Conservation (phyloP, 1,140 invertebrate genomes). For the Semibalanus balanoides region DNA sequence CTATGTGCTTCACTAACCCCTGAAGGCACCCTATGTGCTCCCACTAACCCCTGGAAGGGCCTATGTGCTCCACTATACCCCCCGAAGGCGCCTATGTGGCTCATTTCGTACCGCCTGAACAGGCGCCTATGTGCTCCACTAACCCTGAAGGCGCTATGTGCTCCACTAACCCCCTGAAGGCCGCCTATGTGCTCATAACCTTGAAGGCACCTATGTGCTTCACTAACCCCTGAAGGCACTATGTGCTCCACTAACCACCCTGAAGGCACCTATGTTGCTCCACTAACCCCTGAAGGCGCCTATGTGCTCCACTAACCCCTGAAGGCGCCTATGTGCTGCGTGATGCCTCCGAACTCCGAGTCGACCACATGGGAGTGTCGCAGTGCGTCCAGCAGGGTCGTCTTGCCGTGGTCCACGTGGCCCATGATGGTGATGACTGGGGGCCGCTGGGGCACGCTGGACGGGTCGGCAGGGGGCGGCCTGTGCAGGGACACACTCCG, state of each 20-base stretch:
- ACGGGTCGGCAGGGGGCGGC: slow-evolving; percentile 44
- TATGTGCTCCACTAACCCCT: slow-evolving; percentile 36
- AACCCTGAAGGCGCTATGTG: too few relatives aligned
- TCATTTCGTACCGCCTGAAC: too few relatives aligned
- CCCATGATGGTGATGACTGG: slow-evolving; percentile 98
- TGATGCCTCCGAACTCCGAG: slow-evolving; percentile 96
- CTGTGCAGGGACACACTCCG: neutral
- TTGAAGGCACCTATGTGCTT: neutral
- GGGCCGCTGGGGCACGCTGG: slow-evolving; percentile 47
- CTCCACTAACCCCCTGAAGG: too few relatives aligned
- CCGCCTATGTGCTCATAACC: neutral
- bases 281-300: neutral
- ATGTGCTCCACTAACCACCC: too few relatives aligned
- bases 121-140: too few relatives aligned
- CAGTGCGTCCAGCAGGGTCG: slow-evolving; percentile 83
- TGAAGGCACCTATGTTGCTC: neutral
- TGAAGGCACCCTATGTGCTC: too few relatives aligned
- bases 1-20: too few relatives aligned
- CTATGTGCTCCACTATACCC: too few relatives aligned
- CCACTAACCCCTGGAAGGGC: too few relatives aligned
- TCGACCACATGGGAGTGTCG: slow-evolving; percentile 72
- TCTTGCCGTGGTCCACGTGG: slow-evolving; percentile 99
- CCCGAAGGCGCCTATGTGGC: too few relatives aligned
- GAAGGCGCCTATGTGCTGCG: slow-evolving; percentile 98
- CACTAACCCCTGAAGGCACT: too few relatives aligned